phyloP scores from a whole-genome alignment of 1,140 invertebrate species.

The Philotrypesis tridentata region DNA sequence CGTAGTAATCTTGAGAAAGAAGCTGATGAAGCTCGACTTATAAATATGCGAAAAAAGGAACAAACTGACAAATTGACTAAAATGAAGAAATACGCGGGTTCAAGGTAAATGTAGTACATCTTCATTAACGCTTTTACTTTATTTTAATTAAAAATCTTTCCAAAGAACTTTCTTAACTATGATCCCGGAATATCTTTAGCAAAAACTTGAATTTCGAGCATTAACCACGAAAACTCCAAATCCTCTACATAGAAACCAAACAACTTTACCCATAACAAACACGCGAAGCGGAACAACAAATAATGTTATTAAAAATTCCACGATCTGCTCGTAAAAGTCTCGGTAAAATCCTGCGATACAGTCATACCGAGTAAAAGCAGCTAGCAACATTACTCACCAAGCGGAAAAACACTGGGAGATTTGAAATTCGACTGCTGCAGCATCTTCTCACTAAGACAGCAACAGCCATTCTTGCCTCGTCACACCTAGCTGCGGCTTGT shows the following conservation, averaged over 20 bases:
- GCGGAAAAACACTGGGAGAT: conserved; percentile 4
- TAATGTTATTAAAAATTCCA: conserved; percentile 11
- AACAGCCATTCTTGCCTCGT: conserved; percentile 36
- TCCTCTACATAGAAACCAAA: not conserved
- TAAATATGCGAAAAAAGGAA: conserved; percentile 80
- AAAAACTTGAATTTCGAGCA: too few species aligned
- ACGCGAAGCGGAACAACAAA: not conserved
- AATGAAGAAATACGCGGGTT: conserved; percentile 78
- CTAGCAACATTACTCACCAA: not conserved
- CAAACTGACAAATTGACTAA: conserved; percentile 77
- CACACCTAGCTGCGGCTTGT: not conserved
- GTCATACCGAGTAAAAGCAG: not conserved
- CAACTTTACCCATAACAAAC: not conserved
- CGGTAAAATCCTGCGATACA: not conserved
- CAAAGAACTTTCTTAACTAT: too few species aligned
- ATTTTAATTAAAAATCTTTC: not conserved
- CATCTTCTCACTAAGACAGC: not conserved
- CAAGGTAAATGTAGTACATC: conserved; percentile 74
- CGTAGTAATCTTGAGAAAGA: conserved; percentile 86
- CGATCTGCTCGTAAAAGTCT: not conserved
- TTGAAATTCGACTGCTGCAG: conserved; percentile 31
- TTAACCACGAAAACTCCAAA: not conserved
- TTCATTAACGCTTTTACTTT: conserved; percentile 12
- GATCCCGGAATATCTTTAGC: too few species aligned
- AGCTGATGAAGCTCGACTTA: conserved; percentile 86